Conservation (phyloP, 2,797 vertebrate genomes). For the Orestias chungarensis region DNA sequence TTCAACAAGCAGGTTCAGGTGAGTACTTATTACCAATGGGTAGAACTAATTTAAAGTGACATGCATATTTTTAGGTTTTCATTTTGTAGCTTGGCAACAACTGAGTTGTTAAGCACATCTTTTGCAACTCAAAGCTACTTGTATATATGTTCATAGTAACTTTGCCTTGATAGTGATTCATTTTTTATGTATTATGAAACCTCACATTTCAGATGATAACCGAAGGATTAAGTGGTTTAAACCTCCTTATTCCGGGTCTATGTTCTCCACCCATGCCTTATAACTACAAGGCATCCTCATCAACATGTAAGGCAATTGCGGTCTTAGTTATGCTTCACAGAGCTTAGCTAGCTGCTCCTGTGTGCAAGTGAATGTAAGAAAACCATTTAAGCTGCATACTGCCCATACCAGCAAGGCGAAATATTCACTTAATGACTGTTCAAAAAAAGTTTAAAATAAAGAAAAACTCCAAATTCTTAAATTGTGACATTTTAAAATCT, state of each 20-base stretch:
- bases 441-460: background rate
- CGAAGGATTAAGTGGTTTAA: background rate
- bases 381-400: background rate
- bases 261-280: background rate
- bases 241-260: background rate
- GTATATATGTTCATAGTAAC: background rate
- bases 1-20: conserved; percentile 72
- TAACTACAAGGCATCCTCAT: background rate
- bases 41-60: background rate
- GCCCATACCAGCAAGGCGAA: background rate
- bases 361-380: background rate
- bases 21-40: conserved; percentile 63
- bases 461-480: background rate
- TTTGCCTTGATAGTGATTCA: too few relatives aligned
- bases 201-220: background rate
- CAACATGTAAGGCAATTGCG: background rate
- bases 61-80: background rate
- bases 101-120: background rate
- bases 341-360: background rate
- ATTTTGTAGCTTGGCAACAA: background rate
- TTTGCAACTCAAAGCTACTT: background rate
- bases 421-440: background rate
- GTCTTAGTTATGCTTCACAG: background rate
- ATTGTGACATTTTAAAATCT: background rate
- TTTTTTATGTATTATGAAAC: too few relatives aligned